phyloP scores from a whole-genome alignment of 2,888 invertebrate genomes.

The Ichneumon xanthorius region DNA sequence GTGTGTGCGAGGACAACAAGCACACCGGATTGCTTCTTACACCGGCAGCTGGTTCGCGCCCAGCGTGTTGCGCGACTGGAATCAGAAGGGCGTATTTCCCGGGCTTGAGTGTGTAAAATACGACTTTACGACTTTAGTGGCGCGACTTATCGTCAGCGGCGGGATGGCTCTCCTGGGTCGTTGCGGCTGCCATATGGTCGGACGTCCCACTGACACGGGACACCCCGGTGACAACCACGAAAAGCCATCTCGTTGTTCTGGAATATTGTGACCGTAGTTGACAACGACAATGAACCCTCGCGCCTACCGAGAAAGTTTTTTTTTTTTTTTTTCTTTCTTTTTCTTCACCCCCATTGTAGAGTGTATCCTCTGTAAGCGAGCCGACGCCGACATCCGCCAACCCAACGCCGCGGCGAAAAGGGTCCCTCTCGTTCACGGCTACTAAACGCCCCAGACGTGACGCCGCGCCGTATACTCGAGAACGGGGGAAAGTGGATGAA shows the following conservation, averaged over 20 bases:
- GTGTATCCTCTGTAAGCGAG: constrained; percentile 45
- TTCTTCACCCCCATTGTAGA: constrained; percentile 49
- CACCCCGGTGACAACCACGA: constrained; percentile 66
- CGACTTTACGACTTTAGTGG: neutral
- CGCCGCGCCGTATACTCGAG: constrained; percentile 32
- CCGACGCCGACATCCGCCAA: constrained; percentile 37
- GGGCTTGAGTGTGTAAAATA: neutral
- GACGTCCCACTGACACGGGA: constrained; percentile 67
- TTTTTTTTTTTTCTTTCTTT: constrained; percentile 14
- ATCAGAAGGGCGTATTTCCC: neutral
- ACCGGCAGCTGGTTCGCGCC: constrained; percentile 33
- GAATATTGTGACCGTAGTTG: constrained; percentile 77
- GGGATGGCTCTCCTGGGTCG: constrained; percentile 14
- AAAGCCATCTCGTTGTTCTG: constrained; percentile 74
- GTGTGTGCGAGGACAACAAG: constrained; percentile 11
- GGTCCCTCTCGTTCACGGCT: constrained; percentile 50
- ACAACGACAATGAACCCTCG: constrained; percentile 73
- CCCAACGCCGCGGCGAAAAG: constrained; percentile 26
- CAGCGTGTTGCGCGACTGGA: neutral
- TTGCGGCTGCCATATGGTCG: constrained; percentile 60
- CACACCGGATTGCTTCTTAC: neutral
- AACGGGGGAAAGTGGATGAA: constrained; percentile 21
- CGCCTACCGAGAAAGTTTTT: constrained; percentile 45
- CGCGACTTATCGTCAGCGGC: neutral
- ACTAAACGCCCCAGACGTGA: constrained; percentile 47